Evolutionary conservation across 2,888 invertebrate species (phyloP).

Genomic region (Dasysyrphus albostriatus): DNA sequence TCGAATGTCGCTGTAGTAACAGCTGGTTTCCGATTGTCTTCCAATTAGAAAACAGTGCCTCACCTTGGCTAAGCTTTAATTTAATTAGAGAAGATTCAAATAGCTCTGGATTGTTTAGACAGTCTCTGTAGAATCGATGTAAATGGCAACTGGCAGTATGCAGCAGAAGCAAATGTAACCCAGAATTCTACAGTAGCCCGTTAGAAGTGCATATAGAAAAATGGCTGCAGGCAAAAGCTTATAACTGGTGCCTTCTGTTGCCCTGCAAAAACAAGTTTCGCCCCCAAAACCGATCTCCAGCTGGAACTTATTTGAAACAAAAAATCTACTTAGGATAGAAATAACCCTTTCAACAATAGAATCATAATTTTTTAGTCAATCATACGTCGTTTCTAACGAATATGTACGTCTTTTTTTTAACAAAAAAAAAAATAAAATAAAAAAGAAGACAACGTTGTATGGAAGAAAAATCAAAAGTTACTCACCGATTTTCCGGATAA

Average conservation of each 20-base stretch:
- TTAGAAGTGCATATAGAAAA: slow-evolving; percentile 41
- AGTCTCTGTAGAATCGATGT: background rate
- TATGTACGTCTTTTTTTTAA: slow-evolving; percentile 31
- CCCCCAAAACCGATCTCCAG: slow-evolving; percentile 40
- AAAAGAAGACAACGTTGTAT: slow-evolving; percentile 15
- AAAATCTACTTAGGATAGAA: slow-evolving; percentile 19
- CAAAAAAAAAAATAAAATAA: background rate
- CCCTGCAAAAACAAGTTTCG: slow-evolving; percentile 64
- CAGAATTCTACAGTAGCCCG: slow-evolving; percentile 5
- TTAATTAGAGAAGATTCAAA: slow-evolving; percentile 50
- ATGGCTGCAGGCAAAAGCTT: slow-evolving; percentile 55
- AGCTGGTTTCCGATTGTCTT: slow-evolving; percentile 4
- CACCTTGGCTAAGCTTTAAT: slow-evolving; percentile 54
- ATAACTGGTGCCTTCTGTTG: slow-evolving; percentile 22
- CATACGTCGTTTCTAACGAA: slow-evolving; percentile 7
- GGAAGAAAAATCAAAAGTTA: slow-evolving; percentile 46
- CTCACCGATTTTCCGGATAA: slow-evolving; percentile 96
- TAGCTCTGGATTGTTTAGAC: slow-evolving; percentile 16
- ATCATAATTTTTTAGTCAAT: slow-evolving; percentile 1
- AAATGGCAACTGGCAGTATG: background rate
- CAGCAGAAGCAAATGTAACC: slow-evolving; percentile 1
- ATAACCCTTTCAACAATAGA: background rate
- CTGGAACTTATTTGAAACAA: slow-evolving; percentile 35
- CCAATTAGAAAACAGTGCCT: slow-evolving; percentile 31
- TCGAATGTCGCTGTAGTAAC: background rate